Base-by-base conservation (phyloP, 2,113 vertebrate genomes). In the Myiozetetes cayanensis region DNA sequence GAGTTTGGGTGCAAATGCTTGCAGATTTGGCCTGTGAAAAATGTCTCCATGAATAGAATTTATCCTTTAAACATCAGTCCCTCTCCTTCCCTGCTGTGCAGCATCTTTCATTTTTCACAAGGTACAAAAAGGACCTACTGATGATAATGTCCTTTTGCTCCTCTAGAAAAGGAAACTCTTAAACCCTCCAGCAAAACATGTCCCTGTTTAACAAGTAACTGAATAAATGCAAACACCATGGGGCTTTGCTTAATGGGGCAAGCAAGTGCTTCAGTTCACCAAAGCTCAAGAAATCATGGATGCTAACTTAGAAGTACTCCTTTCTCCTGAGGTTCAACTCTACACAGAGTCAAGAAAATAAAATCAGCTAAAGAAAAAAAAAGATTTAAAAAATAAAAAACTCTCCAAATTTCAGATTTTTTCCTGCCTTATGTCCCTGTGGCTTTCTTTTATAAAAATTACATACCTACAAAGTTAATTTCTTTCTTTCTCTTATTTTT, bases 101-200 rank as follows among this genome's bases (percentile, higher is more conserved):
- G 46, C 33, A 55, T 80, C 53, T 76, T 96, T 89, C 71, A 75
- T 87, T 96, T 89, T 89, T 85, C 77, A 85, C 79, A 85, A 90
- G 74, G 84, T 89, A 62, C 72, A 85, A 67, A 92, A 92, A 87
- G 73, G 90, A 66, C 58, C 76, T 56, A 46, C 66, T 90, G 88
- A 91, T 86, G 72, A 91, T 92, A 79, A 93, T 52, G 77, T 83
- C 68, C 76, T 94, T 94, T 85, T 85, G 41, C 92, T 91, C 67
- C 28, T 93, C 78, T 52, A 58, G 92, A 87, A 85, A 61, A 86
- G 15, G 44, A 66, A 93, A 75, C 31, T 93, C 67, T 76, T 46
- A 47, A 91, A n/a, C 7, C 67, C 74, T 95, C 66, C 53, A 89
- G 89, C 90, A 94, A 96, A 96, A 93, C 49, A 85, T 66, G 61